Base-by-base conservation (phyloP, 64 coral and sea anemone genomes). In the Hydrozoanthus tunicans region DNA sequence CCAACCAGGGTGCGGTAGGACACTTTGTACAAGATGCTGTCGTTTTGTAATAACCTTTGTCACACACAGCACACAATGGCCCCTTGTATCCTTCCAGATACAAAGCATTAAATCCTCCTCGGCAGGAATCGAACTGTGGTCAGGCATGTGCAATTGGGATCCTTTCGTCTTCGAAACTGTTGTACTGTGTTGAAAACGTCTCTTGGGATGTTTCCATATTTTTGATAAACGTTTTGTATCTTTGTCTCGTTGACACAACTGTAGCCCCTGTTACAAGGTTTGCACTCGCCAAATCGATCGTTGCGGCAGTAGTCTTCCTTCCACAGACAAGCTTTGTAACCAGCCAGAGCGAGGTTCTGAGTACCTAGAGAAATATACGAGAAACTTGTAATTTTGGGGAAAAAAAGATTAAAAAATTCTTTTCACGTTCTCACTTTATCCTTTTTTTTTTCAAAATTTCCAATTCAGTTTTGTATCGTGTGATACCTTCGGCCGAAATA, bases 11-110 rank as follows among this genome's bases (percentile, higher is more conserved):
- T 3, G 80, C 0, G 17, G 72, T 94, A 4, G 93, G 89, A 5
- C 93, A 94, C 54, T 94, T 78, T 13, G 56, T 20, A 53, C 93
- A 94, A 0, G 89, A 76, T 26, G 89, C 82, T 43, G 32, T 43
- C 93, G 91, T 72, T 2, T 71, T 73, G 62, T 94, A 4, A 94
- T 2, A 43, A 43, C 32, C 32, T 43, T 43, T 43, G 32, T 43
- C 32, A 43, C 32, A 43, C 32, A 43, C 89, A 65, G 75, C 75
- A 78, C 75, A 78, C 3, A 78, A 6, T 11, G 75, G 75, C 17
- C 75, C 13, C 3, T 53, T 12, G 51, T 77, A 77, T 10, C 51
- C 73, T 77, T 77, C 73, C 20, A 53, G 54, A 12, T 26, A 77
- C 9, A 3, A 11, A 5, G 73, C 13, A 12, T 1, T 7, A 1